Conservation (phyloP, 2,113 vertebrate genomes). For the Eurystomus gularis region DNA sequence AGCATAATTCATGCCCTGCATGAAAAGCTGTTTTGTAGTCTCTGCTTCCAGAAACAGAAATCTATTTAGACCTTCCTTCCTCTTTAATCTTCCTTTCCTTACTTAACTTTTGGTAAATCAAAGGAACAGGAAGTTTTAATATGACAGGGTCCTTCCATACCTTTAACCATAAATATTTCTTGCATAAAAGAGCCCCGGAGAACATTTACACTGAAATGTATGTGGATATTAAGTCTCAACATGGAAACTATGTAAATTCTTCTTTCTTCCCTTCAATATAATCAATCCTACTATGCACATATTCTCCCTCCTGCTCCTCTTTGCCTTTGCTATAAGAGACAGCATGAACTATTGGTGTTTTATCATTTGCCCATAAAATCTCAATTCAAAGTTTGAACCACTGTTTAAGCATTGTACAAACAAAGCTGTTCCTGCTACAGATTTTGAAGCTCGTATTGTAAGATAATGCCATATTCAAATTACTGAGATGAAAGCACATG, state of each 20-base stretch:
- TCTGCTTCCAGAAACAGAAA: constrained; percentile 40
- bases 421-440: neutral
- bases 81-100: constrained; percentile 56
- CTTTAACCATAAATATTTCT: constrained; percentile 4
- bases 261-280: neutral
- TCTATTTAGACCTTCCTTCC: constrained; percentile 29
- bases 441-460: neutral
- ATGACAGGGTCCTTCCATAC: constrained; percentile 36
- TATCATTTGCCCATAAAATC: neutral
- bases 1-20: constrained; percentile 30
- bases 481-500: neutral
- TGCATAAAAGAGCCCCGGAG: neutral
- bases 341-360: neutral
- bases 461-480: neutral
- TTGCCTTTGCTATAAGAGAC: neutral
- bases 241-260: constrained; percentile 28
- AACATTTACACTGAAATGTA: neutral
- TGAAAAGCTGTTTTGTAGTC: constrained; percentile 58
- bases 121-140: constrained; percentile 50
- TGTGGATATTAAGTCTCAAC: neutral
- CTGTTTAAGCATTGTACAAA: neutral
- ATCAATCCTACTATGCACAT: neutral
- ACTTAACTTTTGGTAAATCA: constrained; percentile 40
- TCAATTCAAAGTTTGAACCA: neutral
- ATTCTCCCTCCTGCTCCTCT: neutral